Percentiles rank a stretch among this genome's conserved stretches.
Evolutionary conservation across 2,888 invertebrate species (phyloP).

Genomic region (Agrypnus murinus): DNA sequence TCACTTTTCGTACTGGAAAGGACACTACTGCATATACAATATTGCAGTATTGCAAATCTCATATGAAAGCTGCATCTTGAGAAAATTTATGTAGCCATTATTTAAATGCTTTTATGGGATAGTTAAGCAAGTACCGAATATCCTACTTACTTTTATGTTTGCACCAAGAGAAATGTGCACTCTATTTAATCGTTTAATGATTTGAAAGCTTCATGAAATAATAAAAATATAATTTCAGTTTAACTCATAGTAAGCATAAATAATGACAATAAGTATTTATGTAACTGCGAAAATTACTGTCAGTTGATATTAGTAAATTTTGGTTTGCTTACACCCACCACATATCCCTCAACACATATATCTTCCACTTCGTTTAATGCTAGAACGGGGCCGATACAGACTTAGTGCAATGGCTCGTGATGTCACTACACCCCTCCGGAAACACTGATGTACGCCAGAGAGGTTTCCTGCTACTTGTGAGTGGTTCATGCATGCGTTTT

Average conservation of each 20-base stretch:
- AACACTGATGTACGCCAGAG: slow-evolving; percentile 39
- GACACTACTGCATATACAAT: too few species aligned
- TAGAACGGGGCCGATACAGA: slow-evolving; percentile 43
- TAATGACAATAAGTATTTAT: too few species aligned
- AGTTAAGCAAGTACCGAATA: slow-evolving; percentile 7
- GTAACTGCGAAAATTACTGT: slow-evolving; percentile 16
- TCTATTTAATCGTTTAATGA: slow-evolving; percentile 20
- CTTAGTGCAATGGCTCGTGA: slow-evolving; percentile 49
- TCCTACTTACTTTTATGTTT: slow-evolving; percentile 12
- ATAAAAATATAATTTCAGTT: too few species aligned
- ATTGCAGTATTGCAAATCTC: too few species aligned
- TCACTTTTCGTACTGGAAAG: too few species aligned
- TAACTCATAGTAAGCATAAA: too few species aligned
- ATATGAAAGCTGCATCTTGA: neutral
- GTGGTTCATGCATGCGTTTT: slow-evolving; percentile 28
- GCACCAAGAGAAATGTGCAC: slow-evolving; percentile 1
- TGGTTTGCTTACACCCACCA: slow-evolving; percentile 49
- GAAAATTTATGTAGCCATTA: slow-evolving; percentile 19
- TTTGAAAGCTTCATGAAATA: neutral
- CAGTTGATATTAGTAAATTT: slow-evolving; percentile 31
- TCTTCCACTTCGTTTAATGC: slow-evolving; percentile 50
- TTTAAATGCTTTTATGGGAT: slow-evolving; percentile 15
- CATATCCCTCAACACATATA: slow-evolving; percentile 42
- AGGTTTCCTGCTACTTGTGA: slow-evolving; percentile 36
- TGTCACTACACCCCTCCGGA: slow-evolving; percentile 48